Percentiles rank a stretch among this genome's conserved stretches.
phyloP scores from a whole-genome alignment of 2,888 invertebrate genomes.

The Cantharis rufa region DNA sequence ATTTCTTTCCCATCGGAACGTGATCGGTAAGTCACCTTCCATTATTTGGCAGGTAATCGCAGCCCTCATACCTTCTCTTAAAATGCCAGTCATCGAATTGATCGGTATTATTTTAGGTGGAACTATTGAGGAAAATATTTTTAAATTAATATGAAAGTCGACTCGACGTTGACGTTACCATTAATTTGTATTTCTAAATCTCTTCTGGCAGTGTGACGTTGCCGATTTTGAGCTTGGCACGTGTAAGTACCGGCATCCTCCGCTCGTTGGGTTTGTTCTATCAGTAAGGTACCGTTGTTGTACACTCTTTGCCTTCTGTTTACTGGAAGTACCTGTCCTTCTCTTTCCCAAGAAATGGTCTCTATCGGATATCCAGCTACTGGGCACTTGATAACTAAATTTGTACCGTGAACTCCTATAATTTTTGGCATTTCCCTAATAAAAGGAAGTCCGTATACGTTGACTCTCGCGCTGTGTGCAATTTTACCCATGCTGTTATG shows the following conservation, averaged over 20 bases:
- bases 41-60: constrained; percentile 89
- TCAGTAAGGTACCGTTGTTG: constrained; percentile 82
- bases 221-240: constrained; percentile 85
- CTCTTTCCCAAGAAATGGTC: constrained; percentile 88
- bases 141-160: background rate
- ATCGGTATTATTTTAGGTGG: constrained; percentile 85
- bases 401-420: constrained; percentile 83
- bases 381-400: constrained; percentile 84
- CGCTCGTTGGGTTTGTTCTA: constrained; percentile 81
- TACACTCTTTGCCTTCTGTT: constrained; percentile 87
- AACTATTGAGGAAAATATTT: constrained; percentile 59
- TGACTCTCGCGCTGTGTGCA: constrained; percentile 81
- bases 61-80: constrained; percentile 83
- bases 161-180: constrained; percentile 54
- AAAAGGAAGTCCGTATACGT: constrained; percentile 85
- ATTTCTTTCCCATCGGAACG: constrained; percentile 90
- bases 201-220: constrained; percentile 76
- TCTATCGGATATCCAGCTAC: constrained; percentile 89
- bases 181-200: constrained; percentile 77
- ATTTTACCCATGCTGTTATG: constrained; percentile 81
- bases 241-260: constrained; percentile 90
- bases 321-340: constrained; percentile 82
- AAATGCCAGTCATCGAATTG: constrained; percentile 77
- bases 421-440: constrained; percentile 88
- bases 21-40: constrained; percentile 90